Evolutionary conservation across 2,888 invertebrate genomes (phyloP), one percentile per base, ranked within the genome.

Genomic region (Mactromeris polynyma): DNA sequence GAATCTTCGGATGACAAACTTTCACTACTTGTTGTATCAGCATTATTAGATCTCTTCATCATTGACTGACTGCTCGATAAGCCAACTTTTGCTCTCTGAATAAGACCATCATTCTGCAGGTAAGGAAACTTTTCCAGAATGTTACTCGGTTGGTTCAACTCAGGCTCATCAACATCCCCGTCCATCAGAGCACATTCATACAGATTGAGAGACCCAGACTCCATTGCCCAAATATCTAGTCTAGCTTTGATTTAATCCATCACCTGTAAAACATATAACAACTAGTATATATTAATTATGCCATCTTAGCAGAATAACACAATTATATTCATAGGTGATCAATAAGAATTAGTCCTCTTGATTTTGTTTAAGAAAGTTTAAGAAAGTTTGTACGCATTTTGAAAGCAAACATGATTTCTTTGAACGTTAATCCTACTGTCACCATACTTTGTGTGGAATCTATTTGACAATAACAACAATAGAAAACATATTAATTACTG

Each of bases 71-170:
- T 40, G n/a, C 19, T 19, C n/a, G 38, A n/a, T 33, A 19, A 0
- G 17, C 77, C n/a, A 38, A 4, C 19, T 38, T 77, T 77, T 1
- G 40, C 77, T 64, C 26, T 82, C 31, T 82, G 82, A 17, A 64
- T 36, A 69, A 82, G 82, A 33, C 82, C 82, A 38, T 82, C 69
- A 69, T 82, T 82, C 26, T 42, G 64, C 26, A 82, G 64, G 19
- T 82, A 82, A 11, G 82, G 82, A 26, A 82, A 82, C 40, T 82
- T 19, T 40, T 82, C 82, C 6, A 82, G 69, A 40, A 82, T 82
- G n/a, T 82, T 69, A 26, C 40, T 17, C 17, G 81, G 6, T 64
- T 64, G 17, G 17, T 51, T 51, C 19, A 9, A 9, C 7, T 64
- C 58, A 26, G 21, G 58, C 11, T 26, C 26, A n/a, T 64, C 58